Percentiles rank a stretch among this genome's conserved stretches.
These are phyloP conservation scores for Marcusenius ussheri DNA, from an alignment of 2,113 vertebrate genomes.

Conservation along the genomic window DNA sequence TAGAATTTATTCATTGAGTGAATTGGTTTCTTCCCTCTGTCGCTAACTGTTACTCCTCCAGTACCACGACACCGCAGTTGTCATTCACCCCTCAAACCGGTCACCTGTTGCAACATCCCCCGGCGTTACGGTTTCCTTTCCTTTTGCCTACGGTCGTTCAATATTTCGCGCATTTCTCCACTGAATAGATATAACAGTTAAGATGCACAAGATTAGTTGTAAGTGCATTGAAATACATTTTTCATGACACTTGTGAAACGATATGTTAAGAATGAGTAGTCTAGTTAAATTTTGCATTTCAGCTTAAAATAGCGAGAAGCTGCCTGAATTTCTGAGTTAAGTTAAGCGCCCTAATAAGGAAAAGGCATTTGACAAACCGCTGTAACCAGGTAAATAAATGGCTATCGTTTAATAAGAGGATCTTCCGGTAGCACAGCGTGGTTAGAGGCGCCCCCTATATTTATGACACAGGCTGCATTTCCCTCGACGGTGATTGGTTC, in stretches of 20 bases:
- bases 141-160: background rate
- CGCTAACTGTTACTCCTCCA: background rate
- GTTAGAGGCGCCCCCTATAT: background rate
- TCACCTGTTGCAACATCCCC: background rate
- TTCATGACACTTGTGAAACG: background rate
- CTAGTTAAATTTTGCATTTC: background rate
- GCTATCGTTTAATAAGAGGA: background rate
- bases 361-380: background rate
- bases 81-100: background rate
- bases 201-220: too few relatives aligned
- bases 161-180: too few relatives aligned
- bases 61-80: background rate
- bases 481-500: background rate
- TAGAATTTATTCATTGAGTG: background rate
- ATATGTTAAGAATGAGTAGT: background rate
- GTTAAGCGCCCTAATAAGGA: background rate
- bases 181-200: too few relatives aligned
- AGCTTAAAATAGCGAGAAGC: background rate
- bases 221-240: background rate
- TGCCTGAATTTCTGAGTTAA: background rate
- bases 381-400: background rate
- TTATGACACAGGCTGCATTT: background rate
- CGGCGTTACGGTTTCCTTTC: background rate
- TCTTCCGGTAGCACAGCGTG: background rate
- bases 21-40: background rate